These are phyloP conservation scores for Macquaria australasica DNA, from an alignment of 2,113 vertebrate species.

Conservation along the genomic window DNA sequence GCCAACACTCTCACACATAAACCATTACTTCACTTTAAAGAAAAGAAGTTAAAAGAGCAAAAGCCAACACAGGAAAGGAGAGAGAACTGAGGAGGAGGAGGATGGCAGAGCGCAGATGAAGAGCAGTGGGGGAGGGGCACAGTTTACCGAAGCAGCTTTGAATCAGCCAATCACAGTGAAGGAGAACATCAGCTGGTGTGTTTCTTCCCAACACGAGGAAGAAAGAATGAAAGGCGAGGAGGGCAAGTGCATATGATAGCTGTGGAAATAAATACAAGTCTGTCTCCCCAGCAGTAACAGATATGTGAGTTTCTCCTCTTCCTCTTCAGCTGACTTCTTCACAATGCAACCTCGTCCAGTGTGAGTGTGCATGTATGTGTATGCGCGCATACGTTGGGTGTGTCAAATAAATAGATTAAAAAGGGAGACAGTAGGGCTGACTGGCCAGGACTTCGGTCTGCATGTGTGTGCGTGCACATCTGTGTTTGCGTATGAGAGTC, in stretches of 20 bases:
- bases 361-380: conserved; percentile 42
- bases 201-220: conserved; percentile 72
- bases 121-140: conserved; percentile 73
- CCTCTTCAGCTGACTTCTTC: conserved; percentile 62
- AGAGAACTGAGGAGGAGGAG: conserved; percentile 52
- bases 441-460: conserved; percentile 69
- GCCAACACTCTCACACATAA: conserved; percentile 64
- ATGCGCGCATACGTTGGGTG: conserved; percentile 47
- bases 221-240: conserved; percentile 80
- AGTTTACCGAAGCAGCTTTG: conserved; percentile 84
- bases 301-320: conserved; percentile 67
- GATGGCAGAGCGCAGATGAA: conserved; percentile 66
- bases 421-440: conserved; percentile 66
- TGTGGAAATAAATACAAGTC: conserved; percentile 82
- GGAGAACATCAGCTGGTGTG: conserved; percentile 84
- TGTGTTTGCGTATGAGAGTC: conserved; percentile 48
- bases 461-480: neutral
- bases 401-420: conserved; percentile 76
- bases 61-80: conserved; percentile 45
- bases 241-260: conserved; percentile 81
- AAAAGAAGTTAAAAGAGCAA: conserved; percentile 53
- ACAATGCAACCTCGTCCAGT: conserved; percentile 55
- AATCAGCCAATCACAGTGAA: conserved; percentile 88
- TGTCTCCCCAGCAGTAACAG: conserved; percentile 79
- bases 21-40: conserved; percentile 54